Conservation (phyloP, 2,888 invertebrate species). For the Tetragonisca angustula region DNA sequence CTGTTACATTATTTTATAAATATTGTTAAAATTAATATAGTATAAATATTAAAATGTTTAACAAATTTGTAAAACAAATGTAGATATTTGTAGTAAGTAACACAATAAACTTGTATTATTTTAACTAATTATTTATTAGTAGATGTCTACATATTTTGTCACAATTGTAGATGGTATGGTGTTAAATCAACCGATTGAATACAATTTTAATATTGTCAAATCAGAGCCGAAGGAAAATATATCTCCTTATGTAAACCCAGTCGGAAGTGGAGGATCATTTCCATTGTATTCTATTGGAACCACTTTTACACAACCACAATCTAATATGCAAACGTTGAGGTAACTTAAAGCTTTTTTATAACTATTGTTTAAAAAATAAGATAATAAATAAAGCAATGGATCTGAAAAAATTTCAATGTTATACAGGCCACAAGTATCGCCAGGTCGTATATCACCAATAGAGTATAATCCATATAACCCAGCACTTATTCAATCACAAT, state of each 20-base stretch:
- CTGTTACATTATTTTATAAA: background rate
- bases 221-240: conserved; percentile 74
- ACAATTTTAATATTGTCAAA: conserved; percentile 76
- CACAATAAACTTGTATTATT: background rate
- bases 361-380: background rate
- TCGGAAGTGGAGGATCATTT: conserved; percentile 61
- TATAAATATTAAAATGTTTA: background rate
- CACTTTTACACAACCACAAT: conserved; percentile 61
- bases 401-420: conserved; percentile 24
- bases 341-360: conserved; percentile 30
- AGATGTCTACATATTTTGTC: conserved; percentile 13
- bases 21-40: conserved; percentile 13
- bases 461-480: conserved; percentile 70
- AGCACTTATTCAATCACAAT: conserved; percentile 66
- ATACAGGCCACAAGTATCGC: conserved; percentile 73
- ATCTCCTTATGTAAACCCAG: conserved; percentile 64
- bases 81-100: conserved; percentile 2
- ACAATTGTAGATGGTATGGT: conserved; percentile 68
- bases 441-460: conserved; percentile 76
- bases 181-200: conserved; percentile 69
- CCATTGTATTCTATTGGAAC: conserved; percentile 66
- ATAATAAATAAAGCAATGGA: background rate
- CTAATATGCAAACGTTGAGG: conserved; percentile 69
- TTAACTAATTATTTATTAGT: background rate
- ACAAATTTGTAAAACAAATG: background rate